Evolutionary conservation across 1,140 invertebrate species (phyloP).

Genomic region (Hermetia illucens): DNA sequence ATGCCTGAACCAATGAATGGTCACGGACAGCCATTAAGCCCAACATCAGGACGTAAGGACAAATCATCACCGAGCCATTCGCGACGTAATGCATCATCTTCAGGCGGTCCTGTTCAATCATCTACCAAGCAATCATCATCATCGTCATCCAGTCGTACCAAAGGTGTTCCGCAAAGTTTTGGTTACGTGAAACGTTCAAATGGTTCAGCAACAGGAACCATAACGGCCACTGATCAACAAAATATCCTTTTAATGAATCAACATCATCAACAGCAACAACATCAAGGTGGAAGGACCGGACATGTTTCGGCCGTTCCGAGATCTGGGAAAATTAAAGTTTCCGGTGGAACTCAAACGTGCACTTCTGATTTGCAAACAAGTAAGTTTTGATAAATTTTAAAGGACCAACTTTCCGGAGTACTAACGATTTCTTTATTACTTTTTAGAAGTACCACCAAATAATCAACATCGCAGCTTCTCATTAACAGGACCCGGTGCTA

Average conservation of each 20-base stretch:
- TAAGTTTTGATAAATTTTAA: constrained; percentile 26
- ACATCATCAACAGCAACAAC: constrained; percentile 19
- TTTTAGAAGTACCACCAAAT: constrained; percentile 23
- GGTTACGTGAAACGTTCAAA: constrained; percentile 69
- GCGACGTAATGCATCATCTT: constrained; percentile 16
- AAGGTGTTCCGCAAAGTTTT: constrained; percentile 62
- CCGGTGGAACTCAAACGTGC: constrained; percentile 75
- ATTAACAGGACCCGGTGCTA: constrained; percentile 62
- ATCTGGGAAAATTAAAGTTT: constrained; percentile 71
- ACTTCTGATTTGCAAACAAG: constrained; percentile 61
- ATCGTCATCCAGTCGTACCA: constrained; percentile 39
- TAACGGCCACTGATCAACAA: constrained; percentile 33
- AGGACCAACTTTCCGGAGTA: constrained; percentile 1
- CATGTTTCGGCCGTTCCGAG: constrained; percentile 71
- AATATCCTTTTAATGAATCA: constrained; percentile 24
- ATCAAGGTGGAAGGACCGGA: constrained; percentile 45
- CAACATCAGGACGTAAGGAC: constrained; percentile 7
- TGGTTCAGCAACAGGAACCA: constrained; percentile 34
- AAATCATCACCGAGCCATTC: constrained; percentile 7
- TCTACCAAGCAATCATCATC: constrained; percentile 31
- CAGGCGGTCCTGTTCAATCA: too few relatives aligned
- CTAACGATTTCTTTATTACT: background rate
- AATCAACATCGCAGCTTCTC: constrained; percentile 62
- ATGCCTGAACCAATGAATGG: constrained; percentile 26
- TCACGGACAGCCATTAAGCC: constrained; percentile 3